These are phyloP conservation scores for Ptychodera flava DNA, from an alignment of 35 echinoderm and acorn worm genomes.

Conservation along the genomic window DNA sequence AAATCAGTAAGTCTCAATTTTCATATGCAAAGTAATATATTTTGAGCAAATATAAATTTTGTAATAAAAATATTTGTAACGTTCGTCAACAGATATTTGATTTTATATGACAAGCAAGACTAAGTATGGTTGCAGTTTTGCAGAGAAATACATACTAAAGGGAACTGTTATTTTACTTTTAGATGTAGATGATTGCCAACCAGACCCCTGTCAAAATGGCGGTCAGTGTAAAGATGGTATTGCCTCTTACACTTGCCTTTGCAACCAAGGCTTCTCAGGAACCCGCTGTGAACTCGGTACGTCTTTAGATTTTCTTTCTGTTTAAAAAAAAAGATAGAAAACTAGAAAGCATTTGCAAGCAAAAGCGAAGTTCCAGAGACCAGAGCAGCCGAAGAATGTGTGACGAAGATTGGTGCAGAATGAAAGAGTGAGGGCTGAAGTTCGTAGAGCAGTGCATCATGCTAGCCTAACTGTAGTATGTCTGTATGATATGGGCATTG, in stretches of 20 bases:
- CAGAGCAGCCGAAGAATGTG: too few relatives aligned
- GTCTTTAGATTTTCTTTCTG: too few relatives aligned
- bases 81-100: background rate
- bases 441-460: too few relatives aligned
- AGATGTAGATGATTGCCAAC: conserved; percentile 52
- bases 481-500: too few relatives aligned
- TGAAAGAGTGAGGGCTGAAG: too few relatives aligned
- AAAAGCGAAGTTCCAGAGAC: too few relatives aligned
- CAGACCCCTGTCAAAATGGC: conserved; percentile 57
- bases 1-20: background rate
- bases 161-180: background rate
- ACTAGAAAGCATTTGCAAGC: too few relatives aligned
- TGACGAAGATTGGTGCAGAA: too few relatives aligned
- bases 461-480: too few relatives aligned
- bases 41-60: background rate
- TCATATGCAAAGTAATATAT: background rate
- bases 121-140: background rate
- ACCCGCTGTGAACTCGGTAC: too few relatives aligned
- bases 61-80: background rate
- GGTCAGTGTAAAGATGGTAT: conserved; percentile 53
- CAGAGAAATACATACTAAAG: background rate
- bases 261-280: too few relatives aligned
- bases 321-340: too few relatives aligned
- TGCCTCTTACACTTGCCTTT: conserved; percentile 45
- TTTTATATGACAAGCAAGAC: background rate